Conservation (phyloP, 2,113 vertebrate genomes). For the Sturnus vulgaris region DNA sequence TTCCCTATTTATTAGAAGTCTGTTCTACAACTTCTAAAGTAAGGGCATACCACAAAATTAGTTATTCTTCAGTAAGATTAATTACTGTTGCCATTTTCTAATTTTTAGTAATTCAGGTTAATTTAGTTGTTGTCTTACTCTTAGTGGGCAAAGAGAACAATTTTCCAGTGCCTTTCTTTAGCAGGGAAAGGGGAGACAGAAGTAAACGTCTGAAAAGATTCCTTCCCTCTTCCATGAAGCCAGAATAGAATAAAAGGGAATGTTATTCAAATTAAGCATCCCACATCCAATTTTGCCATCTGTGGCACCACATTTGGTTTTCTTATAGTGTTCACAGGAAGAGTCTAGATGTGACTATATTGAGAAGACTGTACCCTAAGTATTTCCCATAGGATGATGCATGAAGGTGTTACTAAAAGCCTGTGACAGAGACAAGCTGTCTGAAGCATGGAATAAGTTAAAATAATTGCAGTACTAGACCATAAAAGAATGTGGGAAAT, state of each 20-base stretch:
- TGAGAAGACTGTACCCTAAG: neutral
- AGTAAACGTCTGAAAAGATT: neutral
- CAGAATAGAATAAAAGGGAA: neutral
- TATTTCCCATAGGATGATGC: neutral
- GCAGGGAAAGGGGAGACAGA: neutral
- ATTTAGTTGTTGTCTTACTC: neutral
- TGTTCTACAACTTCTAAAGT: neutral
- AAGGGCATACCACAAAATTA: neutral
- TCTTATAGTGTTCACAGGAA: neutral
- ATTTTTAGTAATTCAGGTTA: neutral
- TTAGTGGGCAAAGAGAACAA: neutral
- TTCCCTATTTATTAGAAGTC: neutral
- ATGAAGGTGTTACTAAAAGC: constrained; percentile 18
- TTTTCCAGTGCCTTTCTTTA: neutral
- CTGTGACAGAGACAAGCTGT: neutral
- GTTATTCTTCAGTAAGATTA: neutral
- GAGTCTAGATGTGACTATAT: neutral
- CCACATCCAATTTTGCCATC: neutral
- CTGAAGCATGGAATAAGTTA: neutral
- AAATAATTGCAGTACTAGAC: neutral
- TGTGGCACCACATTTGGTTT: neutral
- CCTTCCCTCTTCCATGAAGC: neutral
- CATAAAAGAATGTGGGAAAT: neutral
- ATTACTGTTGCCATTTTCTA: neutral
- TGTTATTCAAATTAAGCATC: neutral